Percentiles rank a stretch among this genome's conserved stretches.
These are phyloP conservation scores for Micrastur ruficollis DNA, from an alignment of 2,797 vertebrate genomes.

Conservation along the genomic window DNA sequence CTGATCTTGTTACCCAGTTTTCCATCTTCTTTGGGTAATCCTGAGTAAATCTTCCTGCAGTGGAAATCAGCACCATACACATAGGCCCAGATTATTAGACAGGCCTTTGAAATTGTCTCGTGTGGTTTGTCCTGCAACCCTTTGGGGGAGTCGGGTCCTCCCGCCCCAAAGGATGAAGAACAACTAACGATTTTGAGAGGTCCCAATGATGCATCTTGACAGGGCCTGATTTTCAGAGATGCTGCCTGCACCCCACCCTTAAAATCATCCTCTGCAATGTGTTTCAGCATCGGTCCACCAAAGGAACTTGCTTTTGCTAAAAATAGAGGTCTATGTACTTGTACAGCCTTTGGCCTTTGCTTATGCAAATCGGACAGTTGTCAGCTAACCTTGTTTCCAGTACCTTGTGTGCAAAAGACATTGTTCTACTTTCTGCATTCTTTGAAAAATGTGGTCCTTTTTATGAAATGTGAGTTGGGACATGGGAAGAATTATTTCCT, in stretches of 20 bases:
- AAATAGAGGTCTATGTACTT: not conserved
- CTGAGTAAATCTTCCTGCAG: constrained; percentile 48
- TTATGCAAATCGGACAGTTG: not conserved
- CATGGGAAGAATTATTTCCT: not conserved
- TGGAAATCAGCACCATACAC: constrained; percentile 30
- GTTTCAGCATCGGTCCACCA: not conserved
- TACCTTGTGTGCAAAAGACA: not conserved
- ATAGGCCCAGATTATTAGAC: constrained; percentile 10
- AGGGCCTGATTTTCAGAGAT: not conserved
- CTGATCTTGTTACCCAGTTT: constrained; percentile 64
- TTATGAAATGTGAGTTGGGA: not conserved
- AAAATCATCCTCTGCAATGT: not conserved
- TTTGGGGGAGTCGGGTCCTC: not conserved
- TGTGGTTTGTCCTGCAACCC: not conserved
- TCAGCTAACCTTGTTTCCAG: not conserved
- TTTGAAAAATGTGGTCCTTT: not conserved
- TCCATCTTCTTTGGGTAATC: constrained; percentile 62
- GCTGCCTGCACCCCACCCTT: not conserved
- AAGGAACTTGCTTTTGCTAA: not conserved
- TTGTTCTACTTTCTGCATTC: not conserved
- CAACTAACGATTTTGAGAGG: not conserved
- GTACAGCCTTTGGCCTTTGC: not conserved
- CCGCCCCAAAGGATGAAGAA: not conserved
- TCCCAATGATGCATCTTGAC: not conserved
- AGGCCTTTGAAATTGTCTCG: constrained; percentile 39